phyloP scores from a whole-genome alignment of 2,113 vertebrate species.

The Aythya baeri region DNA sequence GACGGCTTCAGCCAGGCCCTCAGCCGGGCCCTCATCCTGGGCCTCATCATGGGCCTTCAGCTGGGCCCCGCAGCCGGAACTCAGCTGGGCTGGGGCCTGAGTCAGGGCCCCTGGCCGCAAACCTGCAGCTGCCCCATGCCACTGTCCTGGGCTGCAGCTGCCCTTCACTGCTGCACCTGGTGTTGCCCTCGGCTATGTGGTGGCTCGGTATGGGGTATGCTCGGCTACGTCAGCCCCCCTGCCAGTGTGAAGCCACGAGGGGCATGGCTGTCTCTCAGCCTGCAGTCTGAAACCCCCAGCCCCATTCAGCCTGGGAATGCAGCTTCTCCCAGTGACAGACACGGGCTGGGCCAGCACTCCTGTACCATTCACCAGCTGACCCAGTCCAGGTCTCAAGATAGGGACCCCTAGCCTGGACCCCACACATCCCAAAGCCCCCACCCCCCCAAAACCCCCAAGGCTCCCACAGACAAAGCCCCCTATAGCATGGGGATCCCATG shows the following conservation, averaged over 20 bases:
- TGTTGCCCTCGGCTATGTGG: background rate
- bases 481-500: too few species aligned
- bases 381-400: too few species aligned
- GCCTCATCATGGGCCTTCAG: too few species aligned
- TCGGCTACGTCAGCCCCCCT: rapidly evolving
- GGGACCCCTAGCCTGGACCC: too few species aligned
- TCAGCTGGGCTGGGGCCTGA: background rate
- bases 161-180: background rate
- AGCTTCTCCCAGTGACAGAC: background rate
- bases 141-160: background rate
- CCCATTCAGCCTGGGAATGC: background rate
- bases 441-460: too few species aligned
- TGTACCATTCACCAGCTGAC: background rate
- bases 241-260: background rate
- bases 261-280: too few species aligned
- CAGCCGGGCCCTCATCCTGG: background rate
- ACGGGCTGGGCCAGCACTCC: rapidly evolving
- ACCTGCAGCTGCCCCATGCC: rapidly evolving
- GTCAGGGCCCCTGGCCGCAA: background rate
- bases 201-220: too few species aligned
- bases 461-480: background rate
- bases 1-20: background rate
- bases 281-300: background rate
- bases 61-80: background rate
- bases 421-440: background rate